Base-by-base conservation (phyloP, 2,797 vertebrate species). In the Arrhamphus sclerolepis region DNA sequence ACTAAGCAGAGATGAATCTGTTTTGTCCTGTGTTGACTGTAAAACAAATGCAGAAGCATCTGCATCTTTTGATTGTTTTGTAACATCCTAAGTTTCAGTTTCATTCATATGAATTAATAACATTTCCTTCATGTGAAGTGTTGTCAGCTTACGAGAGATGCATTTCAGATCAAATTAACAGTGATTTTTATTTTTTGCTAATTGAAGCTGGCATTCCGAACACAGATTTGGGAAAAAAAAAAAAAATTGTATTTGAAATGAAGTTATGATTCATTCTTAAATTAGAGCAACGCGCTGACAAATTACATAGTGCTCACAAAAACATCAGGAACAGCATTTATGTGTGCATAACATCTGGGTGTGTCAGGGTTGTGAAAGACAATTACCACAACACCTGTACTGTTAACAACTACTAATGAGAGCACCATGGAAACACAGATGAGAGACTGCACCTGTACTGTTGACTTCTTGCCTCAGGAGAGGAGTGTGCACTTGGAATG, bases 381-480 rank as follows among this genome's bases (percentile, higher is more conserved):
- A 82, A 89, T 92, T 90, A 90, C 62, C 65, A 24, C 42, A 79
- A 85, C 91, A 91, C 84, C 87, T 91, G 90, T 83, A 87, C 78
- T 67, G 75, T 79, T 92, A 90, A 90, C 85, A 69, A 89, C 84
- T 73, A 56, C 84, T 90, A 91, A 92, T 91, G 87, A 87, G 81
- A 81, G 72, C 66, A 28, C 77, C 67, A 70, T 85, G 84, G 86
- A 90, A 87, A 90, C 70, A 40, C 78, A 88, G 83, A 85, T 69
- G 82, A 87, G 76, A 66, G 43, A 51, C 64, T 66, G 86, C 89
- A 90, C 87, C 89, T 91, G 89, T 84, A 74, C 59, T 22, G 55
- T 62, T 82, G 59, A 46, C 53, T 51, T 18, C 29, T 62, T 43
- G 56, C 64, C 76, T 81, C 70, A 1, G 47, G 75, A 78, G 77